Conservation (phyloP, 2,797 vertebrate species). For the Darevskia nairensis region DNA sequence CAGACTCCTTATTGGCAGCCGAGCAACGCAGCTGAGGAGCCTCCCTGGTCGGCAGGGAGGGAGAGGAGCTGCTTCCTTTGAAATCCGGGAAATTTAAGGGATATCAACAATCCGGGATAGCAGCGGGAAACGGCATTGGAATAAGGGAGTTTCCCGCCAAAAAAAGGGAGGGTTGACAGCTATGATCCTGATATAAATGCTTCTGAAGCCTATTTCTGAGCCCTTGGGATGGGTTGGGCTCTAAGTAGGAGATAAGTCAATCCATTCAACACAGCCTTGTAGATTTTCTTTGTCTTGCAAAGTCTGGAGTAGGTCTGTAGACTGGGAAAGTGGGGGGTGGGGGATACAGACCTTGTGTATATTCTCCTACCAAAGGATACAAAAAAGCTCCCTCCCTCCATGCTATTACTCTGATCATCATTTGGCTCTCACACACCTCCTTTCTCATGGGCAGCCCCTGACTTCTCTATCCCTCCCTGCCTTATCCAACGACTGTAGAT, state of each 20-base stretch:
- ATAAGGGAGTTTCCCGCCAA: too few relatives aligned
- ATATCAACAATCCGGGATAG: too few relatives aligned
- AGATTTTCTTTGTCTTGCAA: not conserved
- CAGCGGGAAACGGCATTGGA: too few relatives aligned
- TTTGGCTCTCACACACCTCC: not conserved
- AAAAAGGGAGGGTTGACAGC: too few relatives aligned
- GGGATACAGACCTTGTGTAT: too few relatives aligned
- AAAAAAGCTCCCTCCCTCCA: not conserved
- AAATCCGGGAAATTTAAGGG: too few relatives aligned
- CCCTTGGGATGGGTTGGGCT: not conserved
- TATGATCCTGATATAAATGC: too few relatives aligned
- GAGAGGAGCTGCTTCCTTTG: too few relatives aligned
- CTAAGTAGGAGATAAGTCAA: not conserved
- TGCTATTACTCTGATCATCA: too few relatives aligned
- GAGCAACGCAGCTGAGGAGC: too few relatives aligned
- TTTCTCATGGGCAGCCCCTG: not conserved
- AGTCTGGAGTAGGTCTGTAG: not conserved
- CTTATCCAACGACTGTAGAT: not conserved
- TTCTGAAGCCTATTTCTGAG: not conserved
- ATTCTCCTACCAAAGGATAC: not conserved
- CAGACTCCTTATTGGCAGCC: too few relatives aligned
- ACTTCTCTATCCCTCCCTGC: not conserved
- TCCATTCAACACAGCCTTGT: not conserved
- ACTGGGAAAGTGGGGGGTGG: not conserved
- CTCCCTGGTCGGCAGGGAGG: too few relatives aligned